Evolutionary conservation across 2,113 vertebrate species (phyloP).

Genomic region (Tetrao urogallus): DNA sequence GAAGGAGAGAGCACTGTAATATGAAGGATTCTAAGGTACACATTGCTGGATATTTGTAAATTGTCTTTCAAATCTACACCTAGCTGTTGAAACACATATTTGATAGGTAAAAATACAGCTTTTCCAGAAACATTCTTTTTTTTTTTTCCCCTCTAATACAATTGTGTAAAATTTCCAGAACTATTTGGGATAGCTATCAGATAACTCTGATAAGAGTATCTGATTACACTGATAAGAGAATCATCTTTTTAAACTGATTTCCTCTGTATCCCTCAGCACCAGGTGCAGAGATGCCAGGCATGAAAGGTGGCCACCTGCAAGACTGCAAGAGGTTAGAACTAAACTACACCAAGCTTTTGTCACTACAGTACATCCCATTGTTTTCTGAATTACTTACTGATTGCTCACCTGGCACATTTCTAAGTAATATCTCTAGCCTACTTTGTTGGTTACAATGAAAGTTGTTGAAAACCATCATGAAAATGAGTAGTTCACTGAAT

Average conservation of each 20-base stretch:
- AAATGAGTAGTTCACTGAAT: not conserved
- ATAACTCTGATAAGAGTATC: not conserved
- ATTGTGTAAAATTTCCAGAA: not conserved
- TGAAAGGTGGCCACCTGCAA: not conserved
- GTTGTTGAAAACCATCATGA: not conserved
- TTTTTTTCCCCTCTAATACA: not conserved
- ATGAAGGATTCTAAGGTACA: not conserved
- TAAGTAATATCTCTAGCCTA: not conserved
- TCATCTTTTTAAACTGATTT: not conserved
- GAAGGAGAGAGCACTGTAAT: not conserved
- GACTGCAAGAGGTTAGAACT: not conserved
- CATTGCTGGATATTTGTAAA: not conserved
- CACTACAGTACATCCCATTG: not conserved
- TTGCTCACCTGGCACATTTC: not conserved
- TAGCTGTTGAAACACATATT: not conserved
- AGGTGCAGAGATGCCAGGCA: not conserved
- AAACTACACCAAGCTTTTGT: not conserved
- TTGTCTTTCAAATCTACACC: not conserved
- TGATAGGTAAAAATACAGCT: not conserved
- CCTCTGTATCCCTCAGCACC: constrained; percentile 11
- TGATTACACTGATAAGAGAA: not conserved
- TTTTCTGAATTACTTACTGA: constrained; percentile 10
- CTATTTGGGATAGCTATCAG: not conserved
- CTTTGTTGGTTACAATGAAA: not conserved
- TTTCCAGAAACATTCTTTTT: not conserved